Evolutionary conservation across 2,888 invertebrate species (phyloP).

Genomic region (Macroteleia sp.): DNA sequence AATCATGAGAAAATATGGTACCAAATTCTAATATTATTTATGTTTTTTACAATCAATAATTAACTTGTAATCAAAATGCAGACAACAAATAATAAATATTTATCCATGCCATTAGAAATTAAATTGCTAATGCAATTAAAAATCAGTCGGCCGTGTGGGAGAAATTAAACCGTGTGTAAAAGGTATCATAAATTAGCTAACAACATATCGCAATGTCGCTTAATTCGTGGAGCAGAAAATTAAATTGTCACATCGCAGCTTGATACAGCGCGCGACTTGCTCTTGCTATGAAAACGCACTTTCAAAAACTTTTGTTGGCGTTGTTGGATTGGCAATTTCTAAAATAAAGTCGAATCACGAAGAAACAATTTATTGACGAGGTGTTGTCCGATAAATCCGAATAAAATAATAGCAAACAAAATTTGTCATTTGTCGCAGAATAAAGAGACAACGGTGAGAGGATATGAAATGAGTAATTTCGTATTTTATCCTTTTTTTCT

Average conservation of each 20-base stretch:
- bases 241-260: constrained; percentile 24
- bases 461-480: too few relatives aligned
- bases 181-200: constrained; percentile 39
- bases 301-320: constrained; percentile 34
- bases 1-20: too few relatives aligned
- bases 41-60: too few relatives aligned
- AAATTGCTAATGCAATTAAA: constrained; percentile 1
- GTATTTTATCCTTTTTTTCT: too few relatives aligned
- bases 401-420: too few relatives aligned
- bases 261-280: not conserved
- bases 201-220: constrained; percentile 34
- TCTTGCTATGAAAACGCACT: constrained; percentile 2
- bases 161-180: constrained; percentile 12
- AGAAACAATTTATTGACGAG: constrained; percentile 7
- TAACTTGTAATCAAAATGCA: too few relatives aligned
- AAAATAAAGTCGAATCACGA: constrained; percentile 9
- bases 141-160: not conserved
- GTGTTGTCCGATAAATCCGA: too few relatives aligned
- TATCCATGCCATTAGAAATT: not conserved
- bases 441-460: too few relatives aligned
- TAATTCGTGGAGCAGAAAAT: constrained; percentile 45
- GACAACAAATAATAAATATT: too few relatives aligned
- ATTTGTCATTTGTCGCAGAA: too few relatives aligned
- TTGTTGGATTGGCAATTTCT: not conserved
- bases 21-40: too few relatives aligned